Evolutionary conservation across 1,140 invertebrate genomes (phyloP), one percentile per base, ranked within the genome.

Genomic region (Calliopsis andreniformis): DNA sequence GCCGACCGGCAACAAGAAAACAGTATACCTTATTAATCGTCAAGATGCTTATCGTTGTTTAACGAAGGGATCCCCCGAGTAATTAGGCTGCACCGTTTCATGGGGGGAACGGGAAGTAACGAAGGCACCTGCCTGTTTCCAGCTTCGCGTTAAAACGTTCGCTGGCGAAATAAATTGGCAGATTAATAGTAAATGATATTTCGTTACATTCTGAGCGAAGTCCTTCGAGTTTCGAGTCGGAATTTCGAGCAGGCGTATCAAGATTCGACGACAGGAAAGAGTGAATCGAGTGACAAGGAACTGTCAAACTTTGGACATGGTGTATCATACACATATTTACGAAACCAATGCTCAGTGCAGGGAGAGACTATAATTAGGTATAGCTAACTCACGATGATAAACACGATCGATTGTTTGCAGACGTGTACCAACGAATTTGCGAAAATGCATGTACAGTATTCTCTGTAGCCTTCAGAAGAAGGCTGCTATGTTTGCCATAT

Each of bases 21-120:
- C 68, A 49, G 62, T 53, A 82, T 78, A 55, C 58, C 68, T 67
- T 81, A 78, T 82, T 82, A 83, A 83, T 83, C 58, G 68, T 16
- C 63, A 23, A 69, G 80, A 83, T 83, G 69, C 55, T 82, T 82
- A 83, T 83, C 81, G 42, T n/a, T 82, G 67, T 56, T 83, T 83
- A 83, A 82, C 59, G 79, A 83, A 66, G 30, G 64, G 49, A 62
- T 61, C 59, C 32, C 2, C 45, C 20, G 59, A 80, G 68, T 78
- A 83, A 83, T 83, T 83, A 83, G 71, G 55, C 35, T 62, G 64
- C 45, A 39, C 5, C n/a, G 45, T 47, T 64, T 47, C 47, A 59
- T 49, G 43, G 47, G 49, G 39, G 39, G 25, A 66, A 35, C 58
- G 43, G 39, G 72, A 76, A 70, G 35, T 63, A 53, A 77, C 66